These are phyloP conservation scores for Neopipo cinnamomea DNA, from an alignment of 2,113 vertebrate species.

Conservation along the genomic window DNA sequence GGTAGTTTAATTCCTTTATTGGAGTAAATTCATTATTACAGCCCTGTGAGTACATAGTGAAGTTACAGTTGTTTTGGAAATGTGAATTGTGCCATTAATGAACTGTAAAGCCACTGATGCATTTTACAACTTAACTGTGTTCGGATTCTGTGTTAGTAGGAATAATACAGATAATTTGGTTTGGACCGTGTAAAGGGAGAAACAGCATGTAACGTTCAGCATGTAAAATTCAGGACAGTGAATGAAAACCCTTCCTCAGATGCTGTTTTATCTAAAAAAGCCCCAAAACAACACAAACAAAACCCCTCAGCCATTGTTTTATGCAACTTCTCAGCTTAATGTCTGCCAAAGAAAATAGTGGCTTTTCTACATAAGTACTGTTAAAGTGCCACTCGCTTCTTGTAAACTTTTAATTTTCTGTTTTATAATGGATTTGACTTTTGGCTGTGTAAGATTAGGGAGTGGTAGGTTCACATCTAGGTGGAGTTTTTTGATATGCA, in stretches of 20 bases:
- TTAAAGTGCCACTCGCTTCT: background rate
- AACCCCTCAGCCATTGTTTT: background rate
- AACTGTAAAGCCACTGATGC: background rate
- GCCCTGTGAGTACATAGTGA: background rate
- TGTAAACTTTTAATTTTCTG: background rate
- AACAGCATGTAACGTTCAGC: background rate
- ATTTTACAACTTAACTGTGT: background rate
- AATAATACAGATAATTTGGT: background rate
- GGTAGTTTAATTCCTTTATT: background rate
- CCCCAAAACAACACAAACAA: background rate
- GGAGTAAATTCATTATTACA: background rate
- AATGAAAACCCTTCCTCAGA: background rate
- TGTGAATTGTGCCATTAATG: background rate
- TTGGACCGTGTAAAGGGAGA: background rate
- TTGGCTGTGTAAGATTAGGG: background rate
- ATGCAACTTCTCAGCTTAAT: background rate
- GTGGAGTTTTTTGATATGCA: background rate
- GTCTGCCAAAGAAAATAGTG: background rate
- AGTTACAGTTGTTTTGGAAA: background rate
- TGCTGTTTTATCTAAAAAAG: background rate
- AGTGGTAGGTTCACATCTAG: background rate
- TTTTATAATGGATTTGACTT: background rate
- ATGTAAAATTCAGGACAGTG: background rate
- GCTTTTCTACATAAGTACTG: background rate
- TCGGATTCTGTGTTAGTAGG: background rate